phyloP scores from a whole-genome alignment of 2,797 vertebrate genomes.

The Poecilia gillii region DNA sequence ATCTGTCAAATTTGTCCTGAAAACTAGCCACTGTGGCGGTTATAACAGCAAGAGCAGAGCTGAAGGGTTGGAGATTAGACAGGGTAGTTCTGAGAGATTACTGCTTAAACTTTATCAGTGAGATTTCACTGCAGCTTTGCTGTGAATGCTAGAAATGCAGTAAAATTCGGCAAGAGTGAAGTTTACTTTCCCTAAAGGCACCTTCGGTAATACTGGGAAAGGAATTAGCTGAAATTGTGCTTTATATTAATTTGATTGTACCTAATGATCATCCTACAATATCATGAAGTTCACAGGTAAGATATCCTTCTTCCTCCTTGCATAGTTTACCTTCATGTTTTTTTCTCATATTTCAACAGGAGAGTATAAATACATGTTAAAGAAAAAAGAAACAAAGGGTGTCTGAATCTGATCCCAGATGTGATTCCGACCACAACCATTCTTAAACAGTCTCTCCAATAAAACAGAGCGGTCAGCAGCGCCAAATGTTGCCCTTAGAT shows the following conservation, averaged over 20 bases:
- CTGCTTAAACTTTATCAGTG: conserved; percentile 15
- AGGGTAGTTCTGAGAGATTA: conserved; percentile 30
- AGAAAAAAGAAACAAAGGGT: background rate
- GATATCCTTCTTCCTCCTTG: background rate
- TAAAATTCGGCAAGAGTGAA: background rate
- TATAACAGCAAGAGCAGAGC: conserved; percentile 39
- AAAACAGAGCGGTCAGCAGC: no score
- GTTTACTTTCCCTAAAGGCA: background rate
- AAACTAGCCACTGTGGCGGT: conserved; percentile 56
- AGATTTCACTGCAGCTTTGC: conserved; percentile 23
- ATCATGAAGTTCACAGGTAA: background rate
- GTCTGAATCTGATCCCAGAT: background rate
- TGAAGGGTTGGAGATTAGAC: conserved; percentile 29
- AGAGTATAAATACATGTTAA: background rate
- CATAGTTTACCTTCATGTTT: background rate
- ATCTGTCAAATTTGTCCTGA: conserved; percentile 68
- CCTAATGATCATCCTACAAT: background rate
- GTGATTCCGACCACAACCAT: background rate
- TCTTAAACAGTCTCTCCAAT: background rate
- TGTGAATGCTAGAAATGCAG: conserved; percentile 3
- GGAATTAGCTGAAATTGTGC: background rate
- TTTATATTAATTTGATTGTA: background rate
- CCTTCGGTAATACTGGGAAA: background rate
- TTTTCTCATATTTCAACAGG: background rate
- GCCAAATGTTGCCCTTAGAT: no score